phyloP scores from a whole-genome alignment of 1,140 invertebrate genomes.

The Nasonia vitripennis region DNA sequence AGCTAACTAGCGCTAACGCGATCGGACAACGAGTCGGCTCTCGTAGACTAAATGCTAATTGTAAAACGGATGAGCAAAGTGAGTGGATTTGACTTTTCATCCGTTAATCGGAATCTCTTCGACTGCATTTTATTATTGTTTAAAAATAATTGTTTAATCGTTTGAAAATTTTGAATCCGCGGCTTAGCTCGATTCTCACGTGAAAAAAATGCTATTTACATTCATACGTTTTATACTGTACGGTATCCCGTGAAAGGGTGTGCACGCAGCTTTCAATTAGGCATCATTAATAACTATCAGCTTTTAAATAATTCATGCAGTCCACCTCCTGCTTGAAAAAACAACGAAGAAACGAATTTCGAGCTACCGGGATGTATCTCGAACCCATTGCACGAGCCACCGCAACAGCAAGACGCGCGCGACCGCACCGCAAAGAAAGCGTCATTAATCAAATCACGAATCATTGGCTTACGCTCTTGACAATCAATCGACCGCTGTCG shows the following conservation, averaged over 20 bases:
- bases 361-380: conserved; percentile 20
- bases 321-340: background rate
- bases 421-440: background rate
- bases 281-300: conserved; percentile 13
- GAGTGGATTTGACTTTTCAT: background rate
- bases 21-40: background rate
- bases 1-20: conserved; percentile 40
- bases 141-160: no score
- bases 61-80: background rate
- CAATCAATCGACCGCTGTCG: conserved; percentile 46
- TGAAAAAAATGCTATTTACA: background rate
- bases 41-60: background rate
- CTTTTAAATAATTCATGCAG: conserved; percentile 19
- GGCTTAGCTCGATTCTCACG: no score
- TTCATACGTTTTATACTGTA: background rate
- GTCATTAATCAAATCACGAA: conserved; percentile 53
- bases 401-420: background rate
- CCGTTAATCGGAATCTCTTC: no score
- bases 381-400: background rate
- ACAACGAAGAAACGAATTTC: conserved; percentile 14
- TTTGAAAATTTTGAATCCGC: no score
- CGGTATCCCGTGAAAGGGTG: background rate
- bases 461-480: conserved; percentile 46
- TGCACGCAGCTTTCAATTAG: background rate
- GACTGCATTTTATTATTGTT: no score